Evolutionary conservation across 2,797 vertebrate genomes (phyloP).

Genomic region (Cirrhinus molitorella): DNA sequence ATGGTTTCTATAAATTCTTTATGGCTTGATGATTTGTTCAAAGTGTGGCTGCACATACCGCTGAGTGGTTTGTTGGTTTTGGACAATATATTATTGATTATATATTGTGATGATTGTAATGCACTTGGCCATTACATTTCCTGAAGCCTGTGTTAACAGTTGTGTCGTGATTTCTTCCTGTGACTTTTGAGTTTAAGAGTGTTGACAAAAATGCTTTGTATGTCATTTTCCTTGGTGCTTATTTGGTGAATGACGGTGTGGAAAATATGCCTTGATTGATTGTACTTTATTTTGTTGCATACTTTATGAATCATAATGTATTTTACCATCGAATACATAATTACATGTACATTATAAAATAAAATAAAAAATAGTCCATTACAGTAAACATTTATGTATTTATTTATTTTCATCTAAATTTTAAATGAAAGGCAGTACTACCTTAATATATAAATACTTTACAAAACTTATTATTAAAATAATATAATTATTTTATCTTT

Average conservation of each 20-base stretch:
- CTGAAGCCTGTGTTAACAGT: neutral
- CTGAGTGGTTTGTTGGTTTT: neutral
- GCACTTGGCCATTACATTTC: neutral
- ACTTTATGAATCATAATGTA: neutral
- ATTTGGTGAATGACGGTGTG: neutral
- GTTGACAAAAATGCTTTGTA: neutral
- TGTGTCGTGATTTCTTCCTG: neutral
- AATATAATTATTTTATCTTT: too few relatives aligned
- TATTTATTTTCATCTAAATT: neutral
- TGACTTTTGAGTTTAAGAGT: neutral
- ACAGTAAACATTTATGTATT: neutral
- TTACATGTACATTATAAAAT: neutral
- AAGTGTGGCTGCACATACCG: neutral
- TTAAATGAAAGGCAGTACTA: neutral
- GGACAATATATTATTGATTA: neutral
- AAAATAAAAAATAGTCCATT: neutral
- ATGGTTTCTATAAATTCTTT: conserved; percentile 26
- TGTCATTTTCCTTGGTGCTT: neutral
- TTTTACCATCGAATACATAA: neutral
- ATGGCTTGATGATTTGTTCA: conserved; percentile 11
- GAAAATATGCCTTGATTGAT: neutral
- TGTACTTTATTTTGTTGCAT: neutral
- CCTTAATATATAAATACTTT: neutral
- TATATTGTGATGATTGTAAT: neutral
- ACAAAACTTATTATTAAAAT: neutral